phyloP scores from a whole-genome alignment of 1,140 invertebrate species.

The Harlomillsia oculata region DNA sequence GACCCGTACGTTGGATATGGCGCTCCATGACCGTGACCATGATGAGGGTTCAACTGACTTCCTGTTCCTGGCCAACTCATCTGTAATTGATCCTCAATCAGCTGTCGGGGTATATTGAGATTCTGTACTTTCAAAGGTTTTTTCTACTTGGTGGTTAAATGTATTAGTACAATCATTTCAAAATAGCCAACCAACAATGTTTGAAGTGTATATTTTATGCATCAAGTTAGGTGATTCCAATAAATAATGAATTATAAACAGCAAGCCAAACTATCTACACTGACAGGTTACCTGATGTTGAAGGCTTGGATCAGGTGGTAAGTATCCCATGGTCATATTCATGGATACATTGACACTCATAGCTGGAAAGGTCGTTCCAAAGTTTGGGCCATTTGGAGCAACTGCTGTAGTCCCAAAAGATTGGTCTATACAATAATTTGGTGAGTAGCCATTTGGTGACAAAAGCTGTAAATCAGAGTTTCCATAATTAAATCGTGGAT shows the following conservation, averaged over 20 bases:
- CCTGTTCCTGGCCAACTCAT: constrained; percentile 32
- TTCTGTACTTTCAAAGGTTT: too few relatives aligned
- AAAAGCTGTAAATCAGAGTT: constrained; percentile 22
- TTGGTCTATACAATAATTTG: constrained; percentile 31
- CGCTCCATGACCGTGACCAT: constrained; percentile 28
- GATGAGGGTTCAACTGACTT: too few relatives aligned
- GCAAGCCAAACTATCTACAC: too few relatives aligned
- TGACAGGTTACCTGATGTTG: constrained; percentile 31
- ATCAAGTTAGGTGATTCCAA: too few relatives aligned
- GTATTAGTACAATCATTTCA: not conserved
- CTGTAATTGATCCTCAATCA: constrained; percentile 18
- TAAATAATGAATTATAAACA: too few relatives aligned
- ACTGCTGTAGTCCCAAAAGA: constrained; percentile 20
- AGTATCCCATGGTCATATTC: constrained; percentile 91
- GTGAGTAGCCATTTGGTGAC: constrained; percentile 33
- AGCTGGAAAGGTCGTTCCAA: constrained; percentile 52
- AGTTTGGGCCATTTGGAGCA: constrained; percentile 27
- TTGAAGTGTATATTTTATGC: too few relatives aligned
- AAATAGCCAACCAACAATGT: not conserved
- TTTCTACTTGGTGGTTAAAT: too few relatives aligned
- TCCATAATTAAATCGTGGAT: too few relatives aligned
- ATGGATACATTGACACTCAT: constrained; percentile 95
- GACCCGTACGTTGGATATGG: constrained; percentile 29
- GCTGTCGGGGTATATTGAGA: too few relatives aligned
- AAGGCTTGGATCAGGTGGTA: constrained; percentile 23